Percentiles rank a stretch among this genome's conserved stretches.
These are phyloP conservation scores for Caloenas nicobarica DNA, from an alignment of 2,113 vertebrate genomes.

Conservation along the genomic window DNA sequence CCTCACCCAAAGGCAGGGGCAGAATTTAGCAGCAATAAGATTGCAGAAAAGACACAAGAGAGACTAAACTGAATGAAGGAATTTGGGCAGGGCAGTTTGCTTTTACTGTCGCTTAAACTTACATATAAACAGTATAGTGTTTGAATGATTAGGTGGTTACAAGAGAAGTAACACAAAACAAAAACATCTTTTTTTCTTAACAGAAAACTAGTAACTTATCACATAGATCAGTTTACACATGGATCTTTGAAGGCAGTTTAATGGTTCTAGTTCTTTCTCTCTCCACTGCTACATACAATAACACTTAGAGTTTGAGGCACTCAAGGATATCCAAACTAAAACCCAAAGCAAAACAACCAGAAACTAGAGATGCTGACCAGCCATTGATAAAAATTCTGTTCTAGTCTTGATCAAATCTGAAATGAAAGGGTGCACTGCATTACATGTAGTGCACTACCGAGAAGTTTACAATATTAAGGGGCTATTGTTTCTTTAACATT, in stretches of 20 bases:
- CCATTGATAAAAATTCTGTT: background rate
- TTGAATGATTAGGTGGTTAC: background rate
- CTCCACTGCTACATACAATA: background rate
- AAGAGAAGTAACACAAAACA: background rate
- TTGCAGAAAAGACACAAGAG: background rate
- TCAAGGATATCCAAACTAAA: background rate
- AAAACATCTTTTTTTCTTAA: background rate
- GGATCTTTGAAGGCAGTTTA: background rate
- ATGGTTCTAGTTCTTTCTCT: background rate
- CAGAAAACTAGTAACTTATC: background rate
- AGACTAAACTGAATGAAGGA: background rate
- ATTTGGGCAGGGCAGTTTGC: background rate
- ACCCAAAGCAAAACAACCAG: background rate
- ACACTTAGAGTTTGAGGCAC: background rate
- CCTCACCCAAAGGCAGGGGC: background rate
- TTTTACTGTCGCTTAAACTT: background rate
- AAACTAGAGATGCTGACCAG: background rate
- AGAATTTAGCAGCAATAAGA: background rate
- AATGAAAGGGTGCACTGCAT: background rate
- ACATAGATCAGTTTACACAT: too few species aligned
- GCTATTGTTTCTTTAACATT: background rate
- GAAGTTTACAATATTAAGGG: background rate
- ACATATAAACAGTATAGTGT: background rate
- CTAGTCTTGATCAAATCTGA: background rate
- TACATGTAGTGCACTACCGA: background rate